Conservation (phyloP, 2,113 vertebrate genomes). For the Capreolus pygargus region DNA sequence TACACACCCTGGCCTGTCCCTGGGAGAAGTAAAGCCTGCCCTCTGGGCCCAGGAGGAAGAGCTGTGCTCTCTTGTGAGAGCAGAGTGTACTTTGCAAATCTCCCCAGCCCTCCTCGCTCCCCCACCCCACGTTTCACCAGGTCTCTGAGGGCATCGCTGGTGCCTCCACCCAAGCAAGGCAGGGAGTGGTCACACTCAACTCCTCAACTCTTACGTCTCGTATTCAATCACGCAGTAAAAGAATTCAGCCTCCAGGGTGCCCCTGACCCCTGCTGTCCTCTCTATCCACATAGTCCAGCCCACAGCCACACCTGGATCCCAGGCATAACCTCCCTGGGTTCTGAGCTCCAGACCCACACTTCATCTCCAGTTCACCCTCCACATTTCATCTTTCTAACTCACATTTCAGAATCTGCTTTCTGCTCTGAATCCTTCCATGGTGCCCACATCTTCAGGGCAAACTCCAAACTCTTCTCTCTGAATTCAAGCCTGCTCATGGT, state of each 20-base stretch:
- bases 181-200: background rate
- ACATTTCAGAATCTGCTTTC: background rate
- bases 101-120: background rate
- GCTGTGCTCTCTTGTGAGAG: background rate
- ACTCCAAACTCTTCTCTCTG: background rate
- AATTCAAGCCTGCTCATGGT: background rate
- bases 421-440: no score
- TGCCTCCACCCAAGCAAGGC: background rate
- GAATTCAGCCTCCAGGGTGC: background rate
- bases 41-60: background rate
- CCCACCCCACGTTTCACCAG: rapidly evolving
- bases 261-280: background rate
- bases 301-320: background rate
- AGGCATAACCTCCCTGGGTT: background rate
- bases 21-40: background rate
- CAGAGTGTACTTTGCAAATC: background rate
- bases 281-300: background rate
- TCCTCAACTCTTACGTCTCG: rapidly evolving
- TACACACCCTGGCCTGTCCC: background rate
- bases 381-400: background rate
- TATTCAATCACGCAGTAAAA: rapidly evolving
- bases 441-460: background rate
- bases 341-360: background rate
- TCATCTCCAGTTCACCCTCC: background rate
- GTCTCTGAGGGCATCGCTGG: background rate